phyloP scores from a whole-genome alignment of 2,113 vertebrate genomes.

The Jaculus jaculus region DNA sequence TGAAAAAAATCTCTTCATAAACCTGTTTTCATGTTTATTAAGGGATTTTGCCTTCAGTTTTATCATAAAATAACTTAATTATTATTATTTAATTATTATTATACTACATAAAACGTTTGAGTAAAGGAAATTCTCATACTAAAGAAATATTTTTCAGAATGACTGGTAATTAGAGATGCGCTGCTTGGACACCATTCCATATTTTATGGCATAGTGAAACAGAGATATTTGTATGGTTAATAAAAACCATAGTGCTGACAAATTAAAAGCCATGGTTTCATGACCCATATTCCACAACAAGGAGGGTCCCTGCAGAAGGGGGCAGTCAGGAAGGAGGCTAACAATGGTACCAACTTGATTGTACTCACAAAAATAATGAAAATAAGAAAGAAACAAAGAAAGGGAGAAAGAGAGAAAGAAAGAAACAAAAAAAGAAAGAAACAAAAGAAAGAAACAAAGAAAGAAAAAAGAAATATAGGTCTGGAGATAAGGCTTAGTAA shows the following conservation, averaged over 20 bases:
- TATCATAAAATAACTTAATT: conserved; percentile 44
- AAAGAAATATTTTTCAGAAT: conserved; percentile 18
- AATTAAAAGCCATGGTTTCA: neutral
- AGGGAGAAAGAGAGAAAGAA: no score
- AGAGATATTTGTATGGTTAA: neutral
- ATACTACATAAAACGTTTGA: conserved; percentile 26
- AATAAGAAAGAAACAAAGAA: no score
- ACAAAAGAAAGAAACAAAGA: no score
- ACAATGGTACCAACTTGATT: no score
- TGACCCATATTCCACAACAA: no score
- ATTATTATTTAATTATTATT: conserved; percentile 49
- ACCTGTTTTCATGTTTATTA: conserved; percentile 21
- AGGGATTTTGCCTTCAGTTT: conserved; percentile 30
- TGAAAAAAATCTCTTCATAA: neutral
- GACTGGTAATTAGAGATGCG: conserved; percentile 19
- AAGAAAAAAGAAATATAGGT: no score
- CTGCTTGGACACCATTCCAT: neutral
- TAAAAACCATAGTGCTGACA: conserved; percentile 6
- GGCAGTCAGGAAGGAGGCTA: no score
- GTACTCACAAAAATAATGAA: no score
- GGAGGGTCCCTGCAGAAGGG: no score
- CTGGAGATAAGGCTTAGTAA: no score
- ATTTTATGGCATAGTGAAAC: conserved; percentile 22
- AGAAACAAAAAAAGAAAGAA: no score
- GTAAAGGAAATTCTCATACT: conserved; percentile 46